Conservation (phyloP, 2,113 vertebrate genomes). For the Chiloscyllium plagiosum region DNA sequence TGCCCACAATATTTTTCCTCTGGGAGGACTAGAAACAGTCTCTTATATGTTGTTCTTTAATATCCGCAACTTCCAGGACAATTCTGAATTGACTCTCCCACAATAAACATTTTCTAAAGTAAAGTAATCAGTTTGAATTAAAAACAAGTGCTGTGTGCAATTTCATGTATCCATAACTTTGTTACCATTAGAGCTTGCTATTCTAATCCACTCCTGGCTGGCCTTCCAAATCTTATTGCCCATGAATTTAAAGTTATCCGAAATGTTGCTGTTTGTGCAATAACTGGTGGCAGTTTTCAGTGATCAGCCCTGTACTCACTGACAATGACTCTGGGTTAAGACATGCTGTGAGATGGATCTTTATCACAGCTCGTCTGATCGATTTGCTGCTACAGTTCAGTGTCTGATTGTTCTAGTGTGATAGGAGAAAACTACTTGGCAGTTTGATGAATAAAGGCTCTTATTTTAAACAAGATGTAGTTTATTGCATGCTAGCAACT, state of each 20-base stretch:
- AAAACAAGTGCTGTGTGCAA: not conserved
- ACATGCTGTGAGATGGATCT: no score
- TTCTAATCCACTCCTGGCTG: not conserved
- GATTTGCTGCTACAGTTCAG: no score
- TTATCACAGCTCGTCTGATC: no score
- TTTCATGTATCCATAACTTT: not conserved
- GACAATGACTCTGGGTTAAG: not conserved
- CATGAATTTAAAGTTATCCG: no score
- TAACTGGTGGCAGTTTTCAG: not conserved
- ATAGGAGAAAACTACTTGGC: no score
- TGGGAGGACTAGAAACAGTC: not conserved
- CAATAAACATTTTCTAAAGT: not conserved
- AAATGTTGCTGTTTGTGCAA: not conserved
- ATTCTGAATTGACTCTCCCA: not conserved
- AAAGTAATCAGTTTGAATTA: not conserved
- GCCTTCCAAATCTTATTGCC: not conserved
- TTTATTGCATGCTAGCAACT: no score
- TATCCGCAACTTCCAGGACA: not conserved
- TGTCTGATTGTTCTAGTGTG: no score
- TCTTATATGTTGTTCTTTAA: not conserved
- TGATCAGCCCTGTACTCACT: not conserved
- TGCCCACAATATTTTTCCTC: not conserved
- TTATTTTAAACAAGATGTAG: no score
- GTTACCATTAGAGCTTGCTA: not conserved
- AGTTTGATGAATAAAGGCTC: no score